phyloP scores from a whole-genome alignment of 2,113 vertebrate species.

The Penelope pileata region DNA sequence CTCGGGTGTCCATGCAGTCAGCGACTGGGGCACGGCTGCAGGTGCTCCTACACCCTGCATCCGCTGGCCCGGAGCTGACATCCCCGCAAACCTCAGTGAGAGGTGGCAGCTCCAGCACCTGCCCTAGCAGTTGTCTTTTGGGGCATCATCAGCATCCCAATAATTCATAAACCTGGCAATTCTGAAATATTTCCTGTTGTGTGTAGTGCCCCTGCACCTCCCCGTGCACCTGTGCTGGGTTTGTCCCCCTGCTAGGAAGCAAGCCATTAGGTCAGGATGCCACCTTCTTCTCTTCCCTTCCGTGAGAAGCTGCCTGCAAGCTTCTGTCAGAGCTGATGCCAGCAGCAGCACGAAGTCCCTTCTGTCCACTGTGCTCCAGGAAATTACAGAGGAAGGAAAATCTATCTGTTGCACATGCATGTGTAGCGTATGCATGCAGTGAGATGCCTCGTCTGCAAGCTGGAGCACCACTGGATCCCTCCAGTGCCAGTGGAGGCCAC shows the following conservation, averaged over 20 bases:
- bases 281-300: not conserved
- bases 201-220: not conserved
- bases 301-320: not conserved
- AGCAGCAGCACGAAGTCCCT: not conserved
- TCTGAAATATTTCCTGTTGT: not conserved
- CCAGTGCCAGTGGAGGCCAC: not conserved
- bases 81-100: conserved; percentile 1
- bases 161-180: not conserved
- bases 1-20: conserved; percentile 51
- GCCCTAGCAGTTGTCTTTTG: not conserved
- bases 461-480: not conserved
- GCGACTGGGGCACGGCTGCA: conserved; percentile 13
- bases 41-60: conserved; percentile 22
- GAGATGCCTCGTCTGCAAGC: not conserved
- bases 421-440: not conserved
- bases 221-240: not conserved
- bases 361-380: not conserved
- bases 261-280: not conserved
- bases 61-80: conserved; percentile 17
- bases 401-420: fast-evolving
- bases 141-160: not conserved
- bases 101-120: not conserved
- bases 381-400: not conserved
- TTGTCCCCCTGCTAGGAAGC: not conserved
- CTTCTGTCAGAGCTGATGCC: not conserved